A percentile compares a stretch with the other conserved stretches of the same genome.
These are phyloP conservation scores for Sylvicola cinctus DNA, from an alignment of 2,888 invertebrate species.

Conservation along the genomic window DNA sequence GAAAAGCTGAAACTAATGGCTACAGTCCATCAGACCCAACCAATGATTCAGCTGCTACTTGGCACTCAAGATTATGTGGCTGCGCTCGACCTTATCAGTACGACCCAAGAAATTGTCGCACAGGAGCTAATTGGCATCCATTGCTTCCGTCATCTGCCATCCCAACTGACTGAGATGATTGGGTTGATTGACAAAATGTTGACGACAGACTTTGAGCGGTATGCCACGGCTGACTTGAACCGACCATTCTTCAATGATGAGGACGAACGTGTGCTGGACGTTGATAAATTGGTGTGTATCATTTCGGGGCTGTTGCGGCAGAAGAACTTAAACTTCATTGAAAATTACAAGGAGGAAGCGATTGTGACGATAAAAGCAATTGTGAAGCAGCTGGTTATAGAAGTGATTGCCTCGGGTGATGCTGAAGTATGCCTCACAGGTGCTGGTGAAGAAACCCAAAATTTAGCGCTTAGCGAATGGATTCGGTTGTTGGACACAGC, in stretches of 20 bases:
- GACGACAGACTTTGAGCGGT: slow-evolving; percentile 80
- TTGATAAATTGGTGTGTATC: slow-evolving; percentile 72
- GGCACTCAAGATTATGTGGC: slow-evolving; percentile 95
- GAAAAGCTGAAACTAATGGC: slow-evolving; percentile 76
- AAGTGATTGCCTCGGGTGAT: slow-evolving; percentile 38
- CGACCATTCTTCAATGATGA: slow-evolving; percentile 35
- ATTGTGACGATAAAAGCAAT: slow-evolving; percentile 72
- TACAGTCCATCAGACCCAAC: slow-evolving; percentile 93
- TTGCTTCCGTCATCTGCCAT: slow-evolving; percentile 86
- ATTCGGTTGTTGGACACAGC: slow-evolving; percentile 43
- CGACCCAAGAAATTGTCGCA: slow-evolving; percentile 82
- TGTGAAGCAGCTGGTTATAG: slow-evolving; percentile 74
- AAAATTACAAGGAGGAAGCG: slow-evolving; percentile 71
- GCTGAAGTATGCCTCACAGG: slow-evolving; percentile 32
- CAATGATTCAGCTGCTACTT: slow-evolving; percentile 83
- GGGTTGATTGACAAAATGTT: slow-evolving; percentile 93
- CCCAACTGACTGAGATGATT: slow-evolving; percentile 89
- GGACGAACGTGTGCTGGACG: slow-evolving; percentile 41
- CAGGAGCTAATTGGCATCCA: slow-evolving; percentile 82
- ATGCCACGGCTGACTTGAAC: slow-evolving; percentile 79
- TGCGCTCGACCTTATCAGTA: slow-evolving; percentile 87
- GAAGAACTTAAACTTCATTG: slow-evolving; percentile 74
- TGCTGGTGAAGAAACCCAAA: slow-evolving; percentile 26
- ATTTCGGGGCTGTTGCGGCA: slow-evolving; percentile 78
- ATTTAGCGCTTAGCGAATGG: slow-evolving; percentile 46